Conservation (phyloP, 1,140 invertebrate species). For the Brachionus rotundiformis region DNA sequence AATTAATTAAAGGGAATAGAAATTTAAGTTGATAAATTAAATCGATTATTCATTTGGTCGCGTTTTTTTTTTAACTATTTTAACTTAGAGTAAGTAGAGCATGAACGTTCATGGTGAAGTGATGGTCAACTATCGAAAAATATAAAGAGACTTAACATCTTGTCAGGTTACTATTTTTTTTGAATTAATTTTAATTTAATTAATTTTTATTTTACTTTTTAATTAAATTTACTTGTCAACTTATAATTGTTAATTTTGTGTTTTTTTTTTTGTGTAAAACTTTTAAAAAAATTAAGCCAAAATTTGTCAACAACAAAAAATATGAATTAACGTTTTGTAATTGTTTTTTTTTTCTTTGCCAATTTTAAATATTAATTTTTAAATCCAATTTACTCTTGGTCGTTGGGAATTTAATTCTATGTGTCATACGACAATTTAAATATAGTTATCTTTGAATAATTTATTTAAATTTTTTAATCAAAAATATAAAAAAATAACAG, state of each 20-base stretch:
- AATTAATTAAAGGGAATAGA: background rate
- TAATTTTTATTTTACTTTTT: background rate
- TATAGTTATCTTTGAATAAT: background rate
- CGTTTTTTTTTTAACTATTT: background rate
- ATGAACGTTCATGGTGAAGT: background rate
- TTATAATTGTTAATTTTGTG: background rate
- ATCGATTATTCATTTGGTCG: background rate
- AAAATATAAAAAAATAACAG: no score
- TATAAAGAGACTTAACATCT: background rate
- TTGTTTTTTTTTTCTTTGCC: background rate
- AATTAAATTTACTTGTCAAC: background rate
- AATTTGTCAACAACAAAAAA: no score
- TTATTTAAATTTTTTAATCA: background rate
- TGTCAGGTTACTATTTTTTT: background rate
- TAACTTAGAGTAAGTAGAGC: background rate
- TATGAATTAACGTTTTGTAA: background rate
- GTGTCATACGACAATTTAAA: background rate
- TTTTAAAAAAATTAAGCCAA: no score
- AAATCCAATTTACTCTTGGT: background rate
- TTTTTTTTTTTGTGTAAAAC: background rate
- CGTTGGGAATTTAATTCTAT: background rate
- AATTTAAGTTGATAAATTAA: background rate
- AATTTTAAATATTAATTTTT: no score
- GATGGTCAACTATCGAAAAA: background rate
- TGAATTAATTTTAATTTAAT: background rate